phyloP scores from a whole-genome alignment of 1,140 invertebrate species.

The Anadara kagoshimensis region DNA sequence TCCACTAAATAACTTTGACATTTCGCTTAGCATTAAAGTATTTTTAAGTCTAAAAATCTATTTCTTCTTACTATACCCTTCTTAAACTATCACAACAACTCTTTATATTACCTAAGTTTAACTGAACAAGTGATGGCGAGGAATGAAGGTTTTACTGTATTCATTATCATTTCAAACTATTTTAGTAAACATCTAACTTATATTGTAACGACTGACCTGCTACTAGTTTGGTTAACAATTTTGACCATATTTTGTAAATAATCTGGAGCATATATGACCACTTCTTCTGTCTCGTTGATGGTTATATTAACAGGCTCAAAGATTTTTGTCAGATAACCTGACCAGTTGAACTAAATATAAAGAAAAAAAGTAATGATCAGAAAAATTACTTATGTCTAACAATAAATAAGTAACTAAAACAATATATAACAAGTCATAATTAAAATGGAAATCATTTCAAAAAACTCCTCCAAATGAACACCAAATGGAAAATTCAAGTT shows the following conservation, averaged over 20 bases:
- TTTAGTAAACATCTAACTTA: no score
- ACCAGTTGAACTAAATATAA: conserved; percentile 81
- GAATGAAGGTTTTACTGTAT: no score
- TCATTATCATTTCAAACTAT: no score
- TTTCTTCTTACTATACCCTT: no score
- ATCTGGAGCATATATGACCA: conserved; percentile 87
- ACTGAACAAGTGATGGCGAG: no score
- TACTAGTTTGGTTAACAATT: conserved; percentile 46
- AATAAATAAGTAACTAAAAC: background rate
- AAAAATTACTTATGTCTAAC: background rate
- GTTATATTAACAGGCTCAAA: conserved; percentile 76
- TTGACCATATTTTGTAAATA: conserved; percentile 81
- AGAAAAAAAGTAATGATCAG: background rate
- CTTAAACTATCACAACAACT: no score
- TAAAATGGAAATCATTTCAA: no score
- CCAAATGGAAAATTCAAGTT: background rate
- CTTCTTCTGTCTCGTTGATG: conserved; percentile 81
- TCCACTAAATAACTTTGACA: no score
- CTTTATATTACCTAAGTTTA: no score
- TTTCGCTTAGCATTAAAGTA: no score
- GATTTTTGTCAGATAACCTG: conserved; percentile 83
- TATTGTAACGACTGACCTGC: conserved; percentile 60
- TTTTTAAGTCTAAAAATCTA: no score
- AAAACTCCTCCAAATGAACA: background rate
- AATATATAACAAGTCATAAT: no score